These are phyloP conservation scores for Sylvilagus floridanus DNA, from an alignment of 2,797 vertebrate species.

Conservation along the genomic window DNA sequence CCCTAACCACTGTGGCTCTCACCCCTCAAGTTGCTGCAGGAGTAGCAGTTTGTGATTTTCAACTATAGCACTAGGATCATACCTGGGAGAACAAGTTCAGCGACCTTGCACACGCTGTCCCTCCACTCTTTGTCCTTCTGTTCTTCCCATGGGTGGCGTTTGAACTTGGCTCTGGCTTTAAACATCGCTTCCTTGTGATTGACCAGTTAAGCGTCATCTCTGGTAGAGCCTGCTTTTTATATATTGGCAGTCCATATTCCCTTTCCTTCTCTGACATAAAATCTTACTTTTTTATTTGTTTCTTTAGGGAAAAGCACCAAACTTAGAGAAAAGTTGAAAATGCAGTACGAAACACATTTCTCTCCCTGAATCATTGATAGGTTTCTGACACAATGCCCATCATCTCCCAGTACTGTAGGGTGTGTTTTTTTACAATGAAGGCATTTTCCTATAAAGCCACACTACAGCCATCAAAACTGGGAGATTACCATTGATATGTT, in stretches of 20 bases:
- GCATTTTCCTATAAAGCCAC: neutral
- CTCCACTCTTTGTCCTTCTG: neutral
- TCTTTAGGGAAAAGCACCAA: neutral
- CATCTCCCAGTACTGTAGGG: neutral
- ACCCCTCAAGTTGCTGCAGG: neutral
- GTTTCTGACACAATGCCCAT: neutral
- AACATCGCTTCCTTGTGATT: neutral
- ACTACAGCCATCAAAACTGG: neutral
- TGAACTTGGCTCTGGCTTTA: neutral
- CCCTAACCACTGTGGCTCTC: too few species aligned
- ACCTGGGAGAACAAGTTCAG: neutral
- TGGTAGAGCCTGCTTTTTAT: neutral
- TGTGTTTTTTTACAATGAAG: neutral
- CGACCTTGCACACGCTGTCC: neutral
- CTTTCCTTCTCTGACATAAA: slow-evolving; percentile 29
- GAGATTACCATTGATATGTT: neutral
- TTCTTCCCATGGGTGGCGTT: neutral
- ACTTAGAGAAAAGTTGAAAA: neutral
- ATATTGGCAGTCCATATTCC: neutral
- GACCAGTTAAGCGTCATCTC: neutral
- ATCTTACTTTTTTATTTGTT: neutral
- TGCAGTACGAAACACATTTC: neutral
- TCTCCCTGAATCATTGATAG: neutral
- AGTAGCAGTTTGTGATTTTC: neutral
- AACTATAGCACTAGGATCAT: neutral